A percentile compares a stretch with the other conserved stretches of the same genome.
phyloP scores from a whole-genome alignment of 2,113 vertebrate species.

The Aepyceros melampus region DNA sequence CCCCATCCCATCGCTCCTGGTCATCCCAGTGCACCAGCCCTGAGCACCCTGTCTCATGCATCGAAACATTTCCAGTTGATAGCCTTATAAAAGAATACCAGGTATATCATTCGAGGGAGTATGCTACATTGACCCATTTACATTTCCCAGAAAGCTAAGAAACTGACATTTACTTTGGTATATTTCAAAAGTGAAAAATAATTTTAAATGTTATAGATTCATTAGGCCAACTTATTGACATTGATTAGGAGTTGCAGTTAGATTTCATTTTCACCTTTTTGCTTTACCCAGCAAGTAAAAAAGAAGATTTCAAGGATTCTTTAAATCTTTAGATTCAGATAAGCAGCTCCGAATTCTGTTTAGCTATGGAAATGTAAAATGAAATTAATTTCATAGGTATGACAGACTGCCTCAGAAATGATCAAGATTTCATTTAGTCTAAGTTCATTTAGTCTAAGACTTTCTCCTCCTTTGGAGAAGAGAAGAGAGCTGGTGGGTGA shows the following conservation, averaged over 20 bases:
- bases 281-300: neutral
- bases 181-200: slow-evolving; percentile 9
- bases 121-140: neutral
- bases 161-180: neutral
- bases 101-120: neutral
- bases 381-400: neutral
- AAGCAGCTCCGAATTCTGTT: neutral
- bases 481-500: neutral
- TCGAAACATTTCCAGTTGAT: neutral
- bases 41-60: neutral
- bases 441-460: neutral
- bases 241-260: neutral
- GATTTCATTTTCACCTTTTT: neutral
- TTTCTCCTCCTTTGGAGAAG: neutral
- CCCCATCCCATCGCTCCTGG: neutral
- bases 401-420: neutral
- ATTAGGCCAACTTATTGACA: neutral
- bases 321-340: neutral
- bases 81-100: neutral
- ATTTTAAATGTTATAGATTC: neutral
- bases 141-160: neutral
- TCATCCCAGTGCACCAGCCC: neutral
- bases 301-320: neutral
- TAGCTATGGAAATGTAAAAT: neutral
- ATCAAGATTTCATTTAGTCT: neutral